These are phyloP conservation scores for Dipus sagitta DNA, from an alignment of 2,797 vertebrate genomes.

Conservation along the genomic window DNA sequence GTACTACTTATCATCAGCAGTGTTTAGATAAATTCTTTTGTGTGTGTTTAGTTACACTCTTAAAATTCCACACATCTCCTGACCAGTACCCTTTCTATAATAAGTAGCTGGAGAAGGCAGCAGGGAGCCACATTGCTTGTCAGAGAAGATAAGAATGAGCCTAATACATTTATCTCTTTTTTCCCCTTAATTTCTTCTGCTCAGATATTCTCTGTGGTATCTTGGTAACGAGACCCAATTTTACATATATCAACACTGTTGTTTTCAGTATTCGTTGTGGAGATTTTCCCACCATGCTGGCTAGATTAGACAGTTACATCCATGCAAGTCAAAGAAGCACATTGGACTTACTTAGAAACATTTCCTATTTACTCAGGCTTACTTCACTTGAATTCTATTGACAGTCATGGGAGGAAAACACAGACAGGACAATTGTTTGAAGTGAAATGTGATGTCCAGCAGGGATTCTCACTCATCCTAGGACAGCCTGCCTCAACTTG, in stretches of 20 bases:
- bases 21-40: neutral
- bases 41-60: neutral
- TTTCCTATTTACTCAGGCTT: constrained; percentile 1
- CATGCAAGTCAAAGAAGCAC: constrained; percentile 27
- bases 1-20: neutral
- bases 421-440: constrained; percentile 12
- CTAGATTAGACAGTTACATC: neutral
- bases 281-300: neutral
- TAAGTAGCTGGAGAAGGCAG: constrained; percentile 2
- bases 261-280: neutral
- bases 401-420: neutral
- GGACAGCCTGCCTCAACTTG: neutral
- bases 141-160: neutral
- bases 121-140: neutral
- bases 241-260: constrained; percentile 18
- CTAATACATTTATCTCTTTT: no score
- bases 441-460: neutral
- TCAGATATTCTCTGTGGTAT: neutral
- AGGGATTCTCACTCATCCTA: neutral
- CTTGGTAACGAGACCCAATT: neutral
- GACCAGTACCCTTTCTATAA: neutral
- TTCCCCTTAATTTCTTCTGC: neutral
- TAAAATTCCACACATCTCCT: neutral
- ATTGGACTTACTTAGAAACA: constrained; percentile 6
- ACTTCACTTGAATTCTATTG: constrained; percentile 59